These are phyloP conservation scores for Drosophila ohnishii DNA, from an alignment of 1,140 invertebrate genomes.

Conservation along the genomic window DNA sequence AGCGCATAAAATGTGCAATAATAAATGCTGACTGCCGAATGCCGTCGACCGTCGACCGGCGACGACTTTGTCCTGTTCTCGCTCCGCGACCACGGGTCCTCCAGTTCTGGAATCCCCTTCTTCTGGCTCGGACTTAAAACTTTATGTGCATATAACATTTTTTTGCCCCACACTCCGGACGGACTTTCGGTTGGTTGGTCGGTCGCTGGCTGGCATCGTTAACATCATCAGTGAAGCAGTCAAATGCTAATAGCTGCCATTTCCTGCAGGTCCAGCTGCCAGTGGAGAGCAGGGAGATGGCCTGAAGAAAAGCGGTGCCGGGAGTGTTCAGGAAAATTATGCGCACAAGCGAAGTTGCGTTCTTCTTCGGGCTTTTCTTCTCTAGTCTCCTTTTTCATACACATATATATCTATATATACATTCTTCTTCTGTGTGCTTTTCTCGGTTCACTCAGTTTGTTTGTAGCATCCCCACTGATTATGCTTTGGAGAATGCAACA, in stretches of 20 bases:
- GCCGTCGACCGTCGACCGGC: conserved; percentile 34
- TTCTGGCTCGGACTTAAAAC: conserved; percentile 53
- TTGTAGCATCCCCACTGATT: conserved; percentile 61
- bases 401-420: conserved; percentile 1
- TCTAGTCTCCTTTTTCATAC: conserved; percentile 10
- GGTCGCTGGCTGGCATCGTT: conserved; percentile 65
- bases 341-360: conserved; percentile 69
- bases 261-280: conserved; percentile 72
- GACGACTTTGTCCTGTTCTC: conserved; percentile 51
- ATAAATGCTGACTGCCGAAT: conserved; percentile 71
- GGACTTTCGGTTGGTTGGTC: conserved; percentile 42
- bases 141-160: conserved; percentile 71
- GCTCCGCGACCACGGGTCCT: not conserved
- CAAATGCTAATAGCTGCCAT: conserved; percentile 80
- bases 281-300: too few relatives aligned
- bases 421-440: conserved; percentile 36
- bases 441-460: conserved; percentile 52
- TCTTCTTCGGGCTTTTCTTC: conserved; percentile 33
- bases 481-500: conserved; percentile 33
- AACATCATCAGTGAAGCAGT: conserved; percentile 80
- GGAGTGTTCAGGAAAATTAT: conserved; percentile 74
- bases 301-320: conserved; percentile 25
- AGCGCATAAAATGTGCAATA: conserved; percentile 78
- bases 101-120: not conserved
- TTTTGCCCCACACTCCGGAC: conserved; percentile 7